These are phyloP conservation scores for Philereme transversata DNA, from an alignment of 2,888 invertebrate genomes.

Conservation along the genomic window DNA sequence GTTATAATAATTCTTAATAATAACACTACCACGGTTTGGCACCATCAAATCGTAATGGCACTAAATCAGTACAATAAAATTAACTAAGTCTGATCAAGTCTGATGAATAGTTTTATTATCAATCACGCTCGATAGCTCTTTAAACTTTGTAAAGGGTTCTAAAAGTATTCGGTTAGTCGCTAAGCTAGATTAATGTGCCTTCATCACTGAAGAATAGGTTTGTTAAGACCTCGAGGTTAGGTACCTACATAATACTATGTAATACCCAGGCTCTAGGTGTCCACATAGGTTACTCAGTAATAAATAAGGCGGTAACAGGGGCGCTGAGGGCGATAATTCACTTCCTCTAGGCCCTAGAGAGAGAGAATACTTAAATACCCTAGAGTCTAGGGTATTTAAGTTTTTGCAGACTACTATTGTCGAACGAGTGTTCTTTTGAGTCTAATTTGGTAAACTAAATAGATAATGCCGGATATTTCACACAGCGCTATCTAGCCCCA, in stretches of 20 bases:
- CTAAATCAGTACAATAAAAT: no score
- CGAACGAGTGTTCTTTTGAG: slow-evolving; percentile 7
- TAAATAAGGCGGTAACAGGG: slow-evolving; percentile 58
- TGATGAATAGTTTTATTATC: slow-evolving; percentile 1
- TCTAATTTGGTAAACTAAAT: slow-evolving; percentile 2
- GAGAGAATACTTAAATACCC: no score
- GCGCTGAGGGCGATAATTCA: slow-evolving; percentile 61
- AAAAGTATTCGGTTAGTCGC: slow-evolving; percentile 21
- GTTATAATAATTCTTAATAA: slow-evolving; percentile 2
- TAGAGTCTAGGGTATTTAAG: slow-evolving; percentile 55
- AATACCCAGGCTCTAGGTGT: slow-evolving; percentile 33
- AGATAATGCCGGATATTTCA: no score
- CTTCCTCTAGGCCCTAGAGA: slow-evolving; percentile 39
- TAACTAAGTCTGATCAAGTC: background rate
- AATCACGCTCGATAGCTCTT: slow-evolving; percentile 15
- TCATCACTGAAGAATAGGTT: slow-evolving; percentile 31
- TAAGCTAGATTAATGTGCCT: slow-evolving; percentile 34
- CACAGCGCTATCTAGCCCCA: no score
- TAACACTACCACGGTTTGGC: no score
- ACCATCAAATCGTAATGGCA: no score
- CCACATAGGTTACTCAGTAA: slow-evolving; percentile 45
- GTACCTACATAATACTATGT: slow-evolving; percentile 4
- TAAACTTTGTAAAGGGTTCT: slow-evolving; percentile 10
- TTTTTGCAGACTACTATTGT: slow-evolving; percentile 30
- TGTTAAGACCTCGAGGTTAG: slow-evolving; percentile 23